Evolutionary conservation across 2,888 invertebrate species (phyloP), one percentile per base, ranked within the genome.

Genomic region (Yponomeuta sedellus): DNA sequence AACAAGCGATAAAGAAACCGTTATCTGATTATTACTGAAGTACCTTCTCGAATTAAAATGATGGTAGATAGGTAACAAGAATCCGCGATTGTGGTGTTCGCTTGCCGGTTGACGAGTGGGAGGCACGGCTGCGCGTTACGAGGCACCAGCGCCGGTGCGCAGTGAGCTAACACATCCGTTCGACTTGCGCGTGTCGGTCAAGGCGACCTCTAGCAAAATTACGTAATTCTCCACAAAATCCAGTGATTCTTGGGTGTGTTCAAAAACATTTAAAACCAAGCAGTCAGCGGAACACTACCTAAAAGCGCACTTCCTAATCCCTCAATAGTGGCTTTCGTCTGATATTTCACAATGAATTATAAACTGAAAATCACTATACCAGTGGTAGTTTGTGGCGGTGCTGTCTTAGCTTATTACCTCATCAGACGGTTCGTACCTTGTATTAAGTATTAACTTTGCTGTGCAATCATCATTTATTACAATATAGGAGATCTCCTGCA

Each of bases 171-270:
- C 85, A 86, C 84, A 86, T 87, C 86, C 85, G 85, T 82, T 82
- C 80, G 88, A 88, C 88, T 87, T 90, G 91, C 90, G 91, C 90
- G 87, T 82, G 78, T 85, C 83, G 85, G 85, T 84, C 86, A 83
- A 86, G 85, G 87, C 89, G 89, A 89, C 88, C 87, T 89, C 88
- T 88, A 77, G 79, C 76, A 75, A 82, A 85, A 88, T 90, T 91
- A 91, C 91, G 89, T 91, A 91, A 91, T 88, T 88, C 81, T 83
- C 78, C 79, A 76, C 84, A 82, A 82, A 81, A 77, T 77, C 72
- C 82, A 85, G 82, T 77, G 75, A 77, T 77, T 81, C 82, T 81
- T 80, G 89, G 90, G 90, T 88, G 90, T 90, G 90, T 88, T 88
- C 86, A 76, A 77, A 82, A 79, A 67, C 80, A 81, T 78, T 83